Evolutionary conservation across 2,797 vertebrate species (phyloP).

Genomic region (Micropoecilia bifurca): DNA sequence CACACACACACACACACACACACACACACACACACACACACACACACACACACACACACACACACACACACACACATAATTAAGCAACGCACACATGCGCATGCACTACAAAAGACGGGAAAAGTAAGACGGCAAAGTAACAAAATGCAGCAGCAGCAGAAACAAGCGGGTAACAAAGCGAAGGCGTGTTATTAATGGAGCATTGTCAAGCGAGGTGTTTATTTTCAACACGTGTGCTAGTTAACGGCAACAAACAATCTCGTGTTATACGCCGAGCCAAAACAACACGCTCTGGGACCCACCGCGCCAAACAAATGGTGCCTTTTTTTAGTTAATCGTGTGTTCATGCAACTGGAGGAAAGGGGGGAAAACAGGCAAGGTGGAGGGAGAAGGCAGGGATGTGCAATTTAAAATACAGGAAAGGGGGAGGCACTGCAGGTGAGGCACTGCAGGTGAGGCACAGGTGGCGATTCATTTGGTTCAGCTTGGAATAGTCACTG

Average conservation of each 20-base stretch:
- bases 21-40: background rate
- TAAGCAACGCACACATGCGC: conserved; percentile 12
- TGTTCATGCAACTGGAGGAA: conserved; percentile 63
- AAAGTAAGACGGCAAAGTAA: conserved; percentile 68
- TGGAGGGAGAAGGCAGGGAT: conserved; percentile 15
- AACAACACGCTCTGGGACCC: conserved; percentile 71
- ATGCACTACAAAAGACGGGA: conserved; percentile 47
- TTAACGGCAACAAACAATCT: conserved; percentile 79
- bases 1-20: conserved; percentile 19
- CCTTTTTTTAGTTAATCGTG: conserved; percentile 74
- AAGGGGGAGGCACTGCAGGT: conserved; percentile 5
- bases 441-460: conserved; percentile 10
- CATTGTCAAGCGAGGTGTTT: conserved; percentile 73
- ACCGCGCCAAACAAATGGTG: conserved; percentile 69
- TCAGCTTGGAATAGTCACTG: background rate
- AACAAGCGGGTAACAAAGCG: conserved; percentile 73
- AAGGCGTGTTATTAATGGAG: conserved; percentile 78
- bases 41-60: conserved; percentile 16
- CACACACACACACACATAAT: conserved; percentile 15
- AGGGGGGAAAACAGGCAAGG: conserved; percentile 10
- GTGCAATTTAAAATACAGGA: conserved; percentile 11
- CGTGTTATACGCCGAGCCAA: conserved; percentile 66
- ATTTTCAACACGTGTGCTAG: conserved; percentile 82
- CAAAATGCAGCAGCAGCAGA: conserved; percentile 79
- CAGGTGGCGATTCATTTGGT: conserved; percentile 7